Evolutionary conservation across 2,888 invertebrate species (phyloP).

Genomic region (Acleris holmiana): DNA sequence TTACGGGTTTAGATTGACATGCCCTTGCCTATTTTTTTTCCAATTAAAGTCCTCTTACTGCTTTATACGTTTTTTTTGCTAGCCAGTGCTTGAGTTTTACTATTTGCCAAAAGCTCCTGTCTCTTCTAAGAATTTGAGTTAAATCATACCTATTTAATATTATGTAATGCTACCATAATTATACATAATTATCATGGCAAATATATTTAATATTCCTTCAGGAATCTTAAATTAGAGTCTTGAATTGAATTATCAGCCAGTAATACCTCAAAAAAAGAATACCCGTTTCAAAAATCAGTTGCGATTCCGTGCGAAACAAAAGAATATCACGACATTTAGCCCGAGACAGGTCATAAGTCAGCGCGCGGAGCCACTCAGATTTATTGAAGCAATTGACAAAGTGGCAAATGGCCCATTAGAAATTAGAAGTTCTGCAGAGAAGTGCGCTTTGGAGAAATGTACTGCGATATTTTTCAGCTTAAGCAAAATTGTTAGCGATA

Average conservation of each 20-base stretch:
- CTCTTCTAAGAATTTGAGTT: too few relatives aligned
- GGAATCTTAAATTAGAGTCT: too few relatives aligned
- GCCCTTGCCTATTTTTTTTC: too few relatives aligned
- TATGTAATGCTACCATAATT: too few relatives aligned
- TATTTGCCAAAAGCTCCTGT: too few relatives aligned
- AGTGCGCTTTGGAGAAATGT: slow-evolving; percentile 72
- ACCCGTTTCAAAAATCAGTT: slow-evolving; percentile 22
- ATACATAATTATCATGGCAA: too few relatives aligned
- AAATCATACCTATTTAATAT: too few relatives aligned
- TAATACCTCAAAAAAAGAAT: slow-evolving; percentile 4
- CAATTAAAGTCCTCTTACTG: too few relatives aligned
- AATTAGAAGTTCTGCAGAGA: slow-evolving; percentile 76
- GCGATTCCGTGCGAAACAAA: slow-evolving; percentile 64
- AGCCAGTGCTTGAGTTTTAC: too few relatives aligned
- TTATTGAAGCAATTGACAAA: slow-evolving; percentile 85
- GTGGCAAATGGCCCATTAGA: slow-evolving; percentile 85
- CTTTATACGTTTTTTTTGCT: too few relatives aligned
- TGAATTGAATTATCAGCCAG: not conserved
- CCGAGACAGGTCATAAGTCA: slow-evolving; percentile 75
- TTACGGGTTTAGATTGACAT: too few relatives aligned
- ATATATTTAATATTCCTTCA: too few relatives aligned
- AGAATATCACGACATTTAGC: slow-evolving; percentile 74
- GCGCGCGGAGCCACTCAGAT: slow-evolving; percentile 66
- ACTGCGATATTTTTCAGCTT: slow-evolving; percentile 76
- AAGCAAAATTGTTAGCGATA: slow-evolving; percentile 79